Base-by-base conservation (phyloP, 2,797 vertebrate genomes). In the Sparus aurata region DNA sequence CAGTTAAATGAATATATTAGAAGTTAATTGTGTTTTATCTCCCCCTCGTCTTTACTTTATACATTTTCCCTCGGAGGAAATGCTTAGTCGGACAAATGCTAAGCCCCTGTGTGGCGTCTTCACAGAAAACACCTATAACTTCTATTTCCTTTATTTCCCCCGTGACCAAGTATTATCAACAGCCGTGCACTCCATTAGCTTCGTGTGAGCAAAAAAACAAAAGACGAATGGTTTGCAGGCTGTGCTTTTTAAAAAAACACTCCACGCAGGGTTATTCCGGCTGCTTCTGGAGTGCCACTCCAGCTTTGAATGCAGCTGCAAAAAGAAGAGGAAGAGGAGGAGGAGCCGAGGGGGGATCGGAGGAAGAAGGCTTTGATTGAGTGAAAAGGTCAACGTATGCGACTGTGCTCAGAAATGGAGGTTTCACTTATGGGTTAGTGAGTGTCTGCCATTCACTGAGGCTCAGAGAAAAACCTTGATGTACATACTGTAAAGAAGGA, bases 301-400 rank as follows among this genome's bases (percentile, higher is more conserved):
- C 50, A 30, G 61, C 25, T 80, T 66, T 85, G 50, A 83, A 81
- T 80, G 72, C 53, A 79, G 34, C 75, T 61, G 73, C 57, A 81
- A 85, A 73, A 84, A 65, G 74, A 77, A 79, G 64, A 80, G 76
- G 59, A 75, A 64, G 62, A 73, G 30, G 41, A 72, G 52, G 43
- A 77, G 30, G 69, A 75, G 74, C 69, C 1, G 20, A 75, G 73
- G 41, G 57, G 20, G 16, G 69, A 69, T 17, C 30, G 65, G 79
- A 38, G 55, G 72, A 22, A 23, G 25, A 70, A 54, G 23, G 58
- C 50, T 75, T 75, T 79, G 62, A 85, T 30, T 41, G 71, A 86
- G 82, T 77, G 58, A 87, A 85, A 79, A 88, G 81, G 87, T 87
- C 78, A 80, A 27, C 67, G 65, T 65, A 59, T 75, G 66, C 58